Base-by-base conservation (phyloP, 2,797 vertebrate species). In the Dallia pectoralis region DNA sequence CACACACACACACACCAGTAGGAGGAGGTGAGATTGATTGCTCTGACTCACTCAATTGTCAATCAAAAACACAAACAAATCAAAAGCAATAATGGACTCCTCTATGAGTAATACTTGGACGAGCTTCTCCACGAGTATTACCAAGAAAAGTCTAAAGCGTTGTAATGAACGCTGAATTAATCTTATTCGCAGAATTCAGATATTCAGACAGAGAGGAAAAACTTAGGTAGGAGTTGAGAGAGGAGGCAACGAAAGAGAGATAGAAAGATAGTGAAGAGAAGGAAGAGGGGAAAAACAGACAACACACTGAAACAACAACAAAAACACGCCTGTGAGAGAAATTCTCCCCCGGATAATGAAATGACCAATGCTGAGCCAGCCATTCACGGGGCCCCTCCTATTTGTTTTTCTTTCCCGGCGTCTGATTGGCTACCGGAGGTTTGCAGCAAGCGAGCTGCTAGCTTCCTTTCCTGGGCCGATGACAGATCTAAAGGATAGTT, bases 401-500 rank as follows among this genome's bases (percentile, higher is more conserved):
- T 92, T 93, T 91, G 87, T 89, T 90, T 90, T 81, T 49, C 73
- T 81, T 82, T 82, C 79, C 83, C 77, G 77, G 44, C 47, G 75
- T 79, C 86, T 84, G 86, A 93, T 93, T 93, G 90, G 90, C 82
- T 79, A 29, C 70, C n/a, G 0, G 77, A 88, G 84, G 83, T 87
- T 86, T 87, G 87, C 53, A 51, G 84, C 83, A 88, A 86, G 85
- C 65, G 80, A 86, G 86, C 81, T 14, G 75, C 47, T 65, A 85
- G 84, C 83, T 87, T 87, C 88, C 74, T 84, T 75, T 86, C 82
- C 82, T 79, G 79, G 81, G 82, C 81, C 1, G 86, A 90, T 90
- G 90, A 92, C 87, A 91, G 89, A 91, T 91, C 91, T 90, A 92
- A 91, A 91, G 90, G 88, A 91, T 92, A 85, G 90, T 81, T 91